phyloP scores from a whole-genome alignment of 2,888 invertebrate genomes.

The Prosapia bicincta region DNA sequence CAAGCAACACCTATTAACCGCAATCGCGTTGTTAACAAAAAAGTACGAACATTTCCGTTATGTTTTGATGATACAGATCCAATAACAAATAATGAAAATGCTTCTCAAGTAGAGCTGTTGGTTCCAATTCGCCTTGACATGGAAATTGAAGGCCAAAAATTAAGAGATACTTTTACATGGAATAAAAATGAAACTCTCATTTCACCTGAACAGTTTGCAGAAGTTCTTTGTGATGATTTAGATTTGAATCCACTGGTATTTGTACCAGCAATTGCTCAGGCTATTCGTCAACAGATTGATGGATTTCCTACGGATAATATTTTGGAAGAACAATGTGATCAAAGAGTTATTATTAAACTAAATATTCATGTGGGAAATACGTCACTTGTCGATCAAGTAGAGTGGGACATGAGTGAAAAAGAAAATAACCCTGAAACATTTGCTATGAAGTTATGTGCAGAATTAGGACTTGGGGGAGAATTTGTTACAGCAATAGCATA shows the following conservation, averaged over 20 bases:
- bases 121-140: slow-evolving; percentile 98
- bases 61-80: slow-evolving; percentile 95
- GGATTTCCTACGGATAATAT: slow-evolving; percentile 86
- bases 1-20: slow-evolving; percentile 98
- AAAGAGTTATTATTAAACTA: slow-evolving; percentile 76
- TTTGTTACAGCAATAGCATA: slow-evolving; percentile 98
- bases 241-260: slow-evolving; percentile 95
- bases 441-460: slow-evolving; percentile 92
- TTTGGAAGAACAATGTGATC: slow-evolving; percentile 86
- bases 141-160: slow-evolving; percentile 98
- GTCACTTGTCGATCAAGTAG: slow-evolving; percentile 97
- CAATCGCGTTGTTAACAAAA: slow-evolving; percentile 88
- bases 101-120: slow-evolving; percentile 82
- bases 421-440: slow-evolving; percentile 98
- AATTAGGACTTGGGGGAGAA: slow-evolving; percentile 96
- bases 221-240: slow-evolving; percentile 96
- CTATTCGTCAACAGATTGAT: slow-evolving; percentile 94
- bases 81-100: slow-evolving; percentile 85
- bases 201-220: slow-evolving; percentile 98
- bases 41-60: slow-evolving; percentile 73
- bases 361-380: slow-evolving; percentile 99
- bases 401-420: slow-evolving; percentile 99
- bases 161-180: slow-evolving; percentile 98
- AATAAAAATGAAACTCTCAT: slow-evolving; percentile 98
- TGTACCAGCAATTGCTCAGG: slow-evolving; percentile 92